These are phyloP conservation scores for Plagodis dolabraria DNA, from an alignment of 2,888 invertebrate species.

Conservation along the genomic window DNA sequence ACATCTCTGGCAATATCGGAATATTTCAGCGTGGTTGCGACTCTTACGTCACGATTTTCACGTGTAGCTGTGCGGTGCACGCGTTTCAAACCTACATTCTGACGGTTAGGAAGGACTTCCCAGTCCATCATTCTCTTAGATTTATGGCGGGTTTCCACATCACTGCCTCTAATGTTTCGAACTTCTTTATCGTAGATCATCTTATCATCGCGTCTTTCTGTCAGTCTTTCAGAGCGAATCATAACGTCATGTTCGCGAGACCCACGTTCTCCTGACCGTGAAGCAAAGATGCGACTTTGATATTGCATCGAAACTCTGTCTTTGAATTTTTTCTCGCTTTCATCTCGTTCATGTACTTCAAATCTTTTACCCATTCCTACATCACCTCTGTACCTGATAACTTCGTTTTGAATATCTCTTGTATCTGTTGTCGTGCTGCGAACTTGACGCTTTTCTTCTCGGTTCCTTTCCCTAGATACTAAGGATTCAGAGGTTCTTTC, in stretches of 20 bases:
- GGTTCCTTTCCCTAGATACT: slow-evolving; percentile 14
- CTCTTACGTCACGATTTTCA: slow-evolving; percentile 5
- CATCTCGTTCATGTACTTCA: slow-evolving; percentile 6
- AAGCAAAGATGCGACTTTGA: slow-evolving; percentile 4
- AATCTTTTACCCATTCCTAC: slow-evolving; percentile 8
- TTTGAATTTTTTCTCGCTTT: neutral
- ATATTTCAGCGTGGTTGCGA: slow-evolving; percentile 10
- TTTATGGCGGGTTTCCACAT: slow-evolving; percentile 14
- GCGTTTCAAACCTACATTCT: slow-evolving; percentile 15
- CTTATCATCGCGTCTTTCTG: slow-evolving; percentile 19
- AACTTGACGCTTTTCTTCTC: slow-evolving; percentile 14
- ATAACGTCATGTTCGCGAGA: slow-evolving; percentile 5
- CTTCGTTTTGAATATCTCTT: slow-evolving; percentile 11
- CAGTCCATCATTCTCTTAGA: slow-evolving; percentile 13
- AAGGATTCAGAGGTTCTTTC: slow-evolving; percentile 6
- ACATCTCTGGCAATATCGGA: neutral
- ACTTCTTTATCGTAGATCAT: slow-evolving; percentile 6
- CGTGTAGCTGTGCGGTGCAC: slow-evolving; percentile 2
- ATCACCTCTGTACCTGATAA: slow-evolving; percentile 5
- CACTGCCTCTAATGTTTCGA: slow-evolving; percentile 8
- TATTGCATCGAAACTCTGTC: slow-evolving; percentile 5
- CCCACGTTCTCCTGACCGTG: slow-evolving; percentile 9
- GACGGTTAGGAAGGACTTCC: slow-evolving; percentile 6
- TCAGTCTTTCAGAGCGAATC: slow-evolving; percentile 6
- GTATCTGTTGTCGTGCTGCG: slow-evolving; percentile 11